Evolutionary conservation across 2,113 vertebrate genomes (phyloP), one percentile per base, ranked within the genome.

Genomic region (Osmerus eperlanus): DNA sequence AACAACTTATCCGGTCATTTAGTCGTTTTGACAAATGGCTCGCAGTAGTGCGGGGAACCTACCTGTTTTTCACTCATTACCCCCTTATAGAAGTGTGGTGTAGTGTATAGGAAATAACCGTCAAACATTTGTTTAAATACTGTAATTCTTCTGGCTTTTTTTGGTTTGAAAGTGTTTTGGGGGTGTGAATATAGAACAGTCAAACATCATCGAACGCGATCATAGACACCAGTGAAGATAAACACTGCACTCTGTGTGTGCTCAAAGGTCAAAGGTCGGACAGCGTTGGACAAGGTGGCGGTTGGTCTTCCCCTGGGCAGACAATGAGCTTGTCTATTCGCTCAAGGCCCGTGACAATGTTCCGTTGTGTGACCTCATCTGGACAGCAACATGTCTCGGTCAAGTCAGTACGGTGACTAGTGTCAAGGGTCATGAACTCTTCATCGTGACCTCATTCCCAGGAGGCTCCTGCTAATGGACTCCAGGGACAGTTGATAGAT

Each of bases 241-340:
- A 9, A 32, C 32, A 2, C 36, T 41, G 65, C 11, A 4, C 53
- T n/a, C 18, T 64, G 60, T 55, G 68, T 71, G 68, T 69, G 68
- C n/a, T 18, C 74, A 68, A 72, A 28, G 78, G 71, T 76, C 72
- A 78, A 12, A 36, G 84, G 77, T 89, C 85, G 84, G 19, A 71
- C 69, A 76, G 67, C 65, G 76, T 73, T 51, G 69, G 71, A 63
- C 74, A 67, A 74, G 58, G 29, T 80, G 70, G 68, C 84, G 83
- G 81, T 80, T 88, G 84, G 78, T 85, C 72, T 78, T 80, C 75
- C 84, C 75, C 84, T 71, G 85, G 85, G 79, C 74, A 78, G 78
- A 90, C 85, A 89, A 90, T 77, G 70, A 83, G 11, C 60, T 80
- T 75, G 85, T 82, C 76, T 84, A 75, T 87, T 88, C 89, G 81